Evolutionary conservation across 2,888 invertebrate species (phyloP).

Genomic region (Lathronympha strigana): DNA sequence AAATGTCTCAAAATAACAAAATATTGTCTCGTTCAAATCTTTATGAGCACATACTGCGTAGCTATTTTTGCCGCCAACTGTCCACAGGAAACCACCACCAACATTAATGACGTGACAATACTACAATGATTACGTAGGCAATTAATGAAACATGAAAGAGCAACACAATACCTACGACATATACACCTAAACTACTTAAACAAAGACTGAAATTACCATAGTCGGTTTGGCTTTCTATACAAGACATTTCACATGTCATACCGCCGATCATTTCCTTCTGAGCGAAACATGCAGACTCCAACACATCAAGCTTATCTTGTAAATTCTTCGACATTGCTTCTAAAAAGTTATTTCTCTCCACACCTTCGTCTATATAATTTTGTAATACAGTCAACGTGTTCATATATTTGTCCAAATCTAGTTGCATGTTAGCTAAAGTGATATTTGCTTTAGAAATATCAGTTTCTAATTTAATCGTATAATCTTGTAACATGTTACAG

Average conservation of each 20-base stretch:
- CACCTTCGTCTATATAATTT: conserved; percentile 57
- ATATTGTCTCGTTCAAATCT: background rate
- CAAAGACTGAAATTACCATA: conserved; percentile 54
- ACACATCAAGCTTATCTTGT: conserved; percentile 54
- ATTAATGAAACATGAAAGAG: conserved; percentile 29
- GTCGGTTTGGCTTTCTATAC: conserved; percentile 59
- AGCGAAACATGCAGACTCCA: conserved; percentile 58
- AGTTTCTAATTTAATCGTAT: conserved; percentile 59
- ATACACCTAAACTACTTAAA: conserved; percentile 45
- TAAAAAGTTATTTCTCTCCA: conserved; percentile 57
- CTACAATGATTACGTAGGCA: too few relatives aligned
- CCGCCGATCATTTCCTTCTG: conserved; percentile 57
- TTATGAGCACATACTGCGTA: background rate
- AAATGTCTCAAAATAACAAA: background rate
- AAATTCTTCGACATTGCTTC: conserved; percentile 57
- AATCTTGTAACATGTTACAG: conserved; percentile 56
- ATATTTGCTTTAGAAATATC: conserved; percentile 54
- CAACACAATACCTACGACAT: conserved; percentile 37
- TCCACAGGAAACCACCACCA: conserved; percentile 36
- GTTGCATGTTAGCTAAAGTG: conserved; percentile 56
- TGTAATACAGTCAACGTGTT: conserved; percentile 61
- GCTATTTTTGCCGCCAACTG: background rate
- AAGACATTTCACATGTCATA: conserved; percentile 52
- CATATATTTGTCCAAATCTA: conserved; percentile 62
- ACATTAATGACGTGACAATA: conserved; percentile 37